phyloP scores from a whole-genome alignment of 2,113 vertebrate species.

The Lasiurus cinereus region DNA sequence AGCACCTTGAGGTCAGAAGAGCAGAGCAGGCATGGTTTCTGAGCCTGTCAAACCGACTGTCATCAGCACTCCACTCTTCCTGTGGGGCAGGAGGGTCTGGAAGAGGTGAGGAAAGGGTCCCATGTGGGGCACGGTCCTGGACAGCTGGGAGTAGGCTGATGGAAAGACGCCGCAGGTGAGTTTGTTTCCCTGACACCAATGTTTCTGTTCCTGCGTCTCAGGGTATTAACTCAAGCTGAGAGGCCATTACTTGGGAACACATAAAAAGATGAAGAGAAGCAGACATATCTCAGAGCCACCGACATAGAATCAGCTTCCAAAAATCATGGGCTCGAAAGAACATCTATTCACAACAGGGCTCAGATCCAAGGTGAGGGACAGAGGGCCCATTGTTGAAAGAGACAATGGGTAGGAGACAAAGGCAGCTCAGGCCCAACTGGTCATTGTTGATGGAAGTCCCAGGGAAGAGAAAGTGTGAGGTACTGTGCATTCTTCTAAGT shows the following conservation, averaged over 20 bases:
- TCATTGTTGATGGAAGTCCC: not conserved
- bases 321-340: not conserved
- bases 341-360: slow-evolving; percentile 9
- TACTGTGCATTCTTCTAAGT: not conserved
- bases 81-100: not conserved
- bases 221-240: not conserved
- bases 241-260: not conserved
- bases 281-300: not conserved
- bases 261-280: not conserved
- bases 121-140: not conserved
- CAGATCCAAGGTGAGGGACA: not conserved
- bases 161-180: not conserved
- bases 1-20: slow-evolving; percentile 74
- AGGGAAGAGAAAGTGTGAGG: not conserved
- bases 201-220: not conserved
- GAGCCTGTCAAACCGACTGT: slow-evolving; percentile 48
- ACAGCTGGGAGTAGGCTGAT: not conserved
- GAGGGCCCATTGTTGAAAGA: slow-evolving; percentile 51
- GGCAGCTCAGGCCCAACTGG: slow-evolving; percentile 59
- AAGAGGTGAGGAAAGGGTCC: not conserved
- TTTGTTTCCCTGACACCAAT: not conserved
- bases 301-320: not conserved
- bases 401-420: slow-evolving; percentile 42
- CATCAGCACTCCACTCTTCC: not conserved
- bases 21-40: not conserved